Evolutionary conservation across 2,888 invertebrate species (phyloP), one percentile per base, ranked within the genome.

Genomic region (Cecidostiba fungosa): DNA sequence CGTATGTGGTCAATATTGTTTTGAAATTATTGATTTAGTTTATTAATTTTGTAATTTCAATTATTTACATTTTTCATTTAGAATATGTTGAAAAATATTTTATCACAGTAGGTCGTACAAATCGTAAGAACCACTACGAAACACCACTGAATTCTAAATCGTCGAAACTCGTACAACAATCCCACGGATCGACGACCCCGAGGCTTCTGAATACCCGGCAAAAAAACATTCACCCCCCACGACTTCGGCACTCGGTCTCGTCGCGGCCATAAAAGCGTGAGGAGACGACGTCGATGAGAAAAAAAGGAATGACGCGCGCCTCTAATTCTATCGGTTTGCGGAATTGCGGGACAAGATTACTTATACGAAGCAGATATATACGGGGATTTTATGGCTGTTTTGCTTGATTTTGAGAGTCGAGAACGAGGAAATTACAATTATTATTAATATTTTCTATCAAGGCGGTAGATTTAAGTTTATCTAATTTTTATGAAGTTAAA

Each of bases 321-420:
- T 74, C 43, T 26, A 82, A 82, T 82, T 77, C 77, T 76, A 77
- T 82, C 76, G 23, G 50, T 16, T 19, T 39, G 43, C 16, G 23
- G 16, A 50, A 50, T 16, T 50, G n/a, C n/a, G 19, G 16, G 8
- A 19, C 3, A 50, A 50, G n/a, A n/a, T n/a, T n/a, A 10, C 4
- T 50, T 47, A 8, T 39, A 8, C 10, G 39, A 39, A 8, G 8
- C 6, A 39, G 39, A 1, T 39, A 8, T 39, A 1, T 39, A 8
- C 8, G 39, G 10, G 6, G 10, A 39, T 39, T 39, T 8, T 39
- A 39, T 39, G 6, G 8, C 39, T 39, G 10, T 39, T 36, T 1
- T 6, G 6, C 36, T 36, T 6, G 36, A 36, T 36, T 36, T 36
- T 36, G 36, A 6, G 5, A 36, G 6, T 6, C 36, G 36, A 36